phyloP scores from a whole-genome alignment of 2,888 invertebrate species.

The Euphydryas editha region DNA sequence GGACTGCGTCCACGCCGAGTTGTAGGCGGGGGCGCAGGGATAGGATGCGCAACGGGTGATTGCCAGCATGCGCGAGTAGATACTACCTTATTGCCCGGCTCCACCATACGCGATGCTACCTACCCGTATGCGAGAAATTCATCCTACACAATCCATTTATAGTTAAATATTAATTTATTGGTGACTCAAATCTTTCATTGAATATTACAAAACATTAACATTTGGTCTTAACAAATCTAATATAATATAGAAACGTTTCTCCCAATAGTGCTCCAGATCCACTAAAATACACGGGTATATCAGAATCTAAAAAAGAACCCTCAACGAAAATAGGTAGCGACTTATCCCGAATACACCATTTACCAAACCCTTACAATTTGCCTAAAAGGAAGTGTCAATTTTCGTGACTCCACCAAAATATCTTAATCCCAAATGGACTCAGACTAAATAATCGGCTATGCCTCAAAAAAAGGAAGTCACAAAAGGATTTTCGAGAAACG shows the following conservation, averaged over 20 bases:
- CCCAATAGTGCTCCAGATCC: neutral
- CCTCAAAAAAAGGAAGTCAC: neutral
- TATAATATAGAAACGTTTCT: neutral
- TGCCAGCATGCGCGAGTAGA: too few relatives aligned
- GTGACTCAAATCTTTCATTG: neutral
- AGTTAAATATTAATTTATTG: neutral
- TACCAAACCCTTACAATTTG: conserved; percentile 36
- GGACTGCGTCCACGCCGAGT: too few relatives aligned
- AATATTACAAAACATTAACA: neutral
- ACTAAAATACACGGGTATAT: conserved; percentile 17
- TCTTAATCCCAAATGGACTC: conserved; percentile 36
- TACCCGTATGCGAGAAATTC: too few relatives aligned
- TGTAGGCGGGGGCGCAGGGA: too few relatives aligned
- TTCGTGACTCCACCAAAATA: conserved; percentile 32
- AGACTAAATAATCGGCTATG: conserved; percentile 22
- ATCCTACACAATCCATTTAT: neutral
- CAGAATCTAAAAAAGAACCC: conserved; percentile 14
- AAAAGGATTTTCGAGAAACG: neutral
- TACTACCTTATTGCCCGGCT: too few relatives aligned
- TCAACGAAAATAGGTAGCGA: conserved; percentile 16
- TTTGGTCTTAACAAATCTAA: neutral
- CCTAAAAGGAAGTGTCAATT: conserved; percentile 39
- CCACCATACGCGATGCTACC: too few relatives aligned
- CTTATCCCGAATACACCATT: conserved; percentile 27
- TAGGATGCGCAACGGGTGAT: too few relatives aligned